Evolutionary conservation across 2,113 vertebrate species (phyloP), one percentile per base, ranked within the genome.

Genomic region (Dasyprocta punctata): DNA sequence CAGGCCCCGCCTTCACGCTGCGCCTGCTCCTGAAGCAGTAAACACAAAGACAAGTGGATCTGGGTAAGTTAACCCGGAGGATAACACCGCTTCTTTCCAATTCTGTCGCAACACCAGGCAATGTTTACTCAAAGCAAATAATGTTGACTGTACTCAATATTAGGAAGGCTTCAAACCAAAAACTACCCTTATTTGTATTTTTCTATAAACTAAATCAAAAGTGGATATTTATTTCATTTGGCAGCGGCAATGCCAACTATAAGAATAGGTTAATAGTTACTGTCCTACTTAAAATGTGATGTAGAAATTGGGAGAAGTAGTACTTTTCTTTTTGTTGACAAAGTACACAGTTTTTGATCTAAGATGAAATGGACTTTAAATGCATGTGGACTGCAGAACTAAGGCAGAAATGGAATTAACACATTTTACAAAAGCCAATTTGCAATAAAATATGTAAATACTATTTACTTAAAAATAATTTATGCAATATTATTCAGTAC

Each of bases 311-410:
- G 12, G 20, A 84, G 84, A 63, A 83, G 67, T 12, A 26, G 38
- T 60, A 38, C 33, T 92, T 96, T 95, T 92, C 49, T 56, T 73
- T 80, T 91, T 71, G 69, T 81, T 81, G 41, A 56, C 90, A 95
- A 96, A 85, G 95, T 52, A 90, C 52, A 89, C 36, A 90, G 26
- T 86, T 95, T 96, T 30, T 73, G 36, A 81, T 54, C 10, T 87
- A 86, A 94, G 41, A 77, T 14, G 16, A 92, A 73, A 96, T 58
- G 36, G 30, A n/a, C 58, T 63, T 56, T 63, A 97, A 91, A 52
- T 47, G 36, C 36, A 80, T 52, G 56, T 95, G 84, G 78, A 56
- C 0, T 93, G 81, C 67, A 87, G 41, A 89, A 56, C 75, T 30
- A 63, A 47, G n/a, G 61, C 60, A 84, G 52, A 84, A 73, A 90